Base-by-base conservation (phyloP, 2,888 invertebrate genomes). In the Tetheella fluctuosa region DNA sequence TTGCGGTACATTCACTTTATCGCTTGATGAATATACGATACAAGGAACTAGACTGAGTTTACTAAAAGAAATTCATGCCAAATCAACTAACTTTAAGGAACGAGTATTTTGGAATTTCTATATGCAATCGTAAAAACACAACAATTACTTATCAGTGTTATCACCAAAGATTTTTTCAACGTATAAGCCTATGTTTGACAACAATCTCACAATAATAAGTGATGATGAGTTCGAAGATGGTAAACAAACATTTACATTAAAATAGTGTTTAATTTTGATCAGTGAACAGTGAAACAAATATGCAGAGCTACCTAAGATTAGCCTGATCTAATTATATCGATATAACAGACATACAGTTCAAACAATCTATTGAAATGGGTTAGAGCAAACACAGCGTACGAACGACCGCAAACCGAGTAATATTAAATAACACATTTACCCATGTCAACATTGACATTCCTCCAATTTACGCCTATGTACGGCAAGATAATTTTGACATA, bases 371-470 rank as follows among this genome's bases (percentile, higher is more conserved):
- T 20, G 48, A 20, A 48, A 17, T 20, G 17, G 10, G 48, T 8
- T 48, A 48, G 10, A 10, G 20, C 48, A 42, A 42, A 39, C n/a
- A 39, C 6, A 39, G 4, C 17, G 17, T n/a, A 8, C 20, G 48
- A 48, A 8, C 20, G 48, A 48, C 48, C 48, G 48, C 48, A 48
- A 48, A 48, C 48, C 48, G 48, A 48, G 48, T 48, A n/a, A 48
- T 48, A 48, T 20, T 20, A 20, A 34, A 34, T 48, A 48, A 48
- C 48, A 48, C 48, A 48, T 48, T 48, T 48, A 48, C 48, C 48
- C 48, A 48, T 48, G 20, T 48, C 48, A 48, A 48, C 48, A 48
- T 48, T 48, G 48, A 48, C 48, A 20, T 48, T 48, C 48, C 48
- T 48, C 48, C 20, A 48, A 48, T 48, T 48, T 48, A 48, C 17